These are phyloP conservation scores for Agapetus fuscipes DNA, from an alignment of 2,888 invertebrate species.

Conservation along the genomic window DNA sequence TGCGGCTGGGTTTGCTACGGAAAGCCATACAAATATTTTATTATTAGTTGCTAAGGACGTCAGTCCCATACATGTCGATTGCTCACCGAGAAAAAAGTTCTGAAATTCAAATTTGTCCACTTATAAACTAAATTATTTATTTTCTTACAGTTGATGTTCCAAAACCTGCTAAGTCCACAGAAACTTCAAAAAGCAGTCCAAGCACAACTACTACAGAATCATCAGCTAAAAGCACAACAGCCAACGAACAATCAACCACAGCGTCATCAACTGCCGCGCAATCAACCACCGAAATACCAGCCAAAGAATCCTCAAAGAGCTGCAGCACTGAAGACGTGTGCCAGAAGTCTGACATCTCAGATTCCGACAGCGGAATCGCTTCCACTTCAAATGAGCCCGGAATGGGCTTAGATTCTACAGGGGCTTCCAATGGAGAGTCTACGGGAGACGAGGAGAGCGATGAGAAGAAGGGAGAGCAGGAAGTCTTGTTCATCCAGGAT, in stretches of 20 bases:
- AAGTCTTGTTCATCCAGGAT: slow-evolving; percentile 84
- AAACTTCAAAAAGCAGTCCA: not conserved
- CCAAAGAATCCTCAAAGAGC: not conserved
- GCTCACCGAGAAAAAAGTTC: no score
- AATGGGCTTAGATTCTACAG: slow-evolving; percentile 1
- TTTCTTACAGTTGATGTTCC: not conserved
- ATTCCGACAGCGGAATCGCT: slow-evolving; percentile 9
- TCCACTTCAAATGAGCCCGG: slow-evolving; percentile 3
- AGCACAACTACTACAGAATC: not conserved
- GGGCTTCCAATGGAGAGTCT: slow-evolving; percentile 29
- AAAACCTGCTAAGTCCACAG: not conserved
- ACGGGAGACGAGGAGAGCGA: slow-evolving; percentile 44
- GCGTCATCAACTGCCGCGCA: not conserved
- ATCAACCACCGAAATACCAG: not conserved
- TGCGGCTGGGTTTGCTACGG: no score
- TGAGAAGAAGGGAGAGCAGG: slow-evolving; percentile 57
- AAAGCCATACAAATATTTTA: no score
- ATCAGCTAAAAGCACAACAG: not conserved
- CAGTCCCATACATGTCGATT: no score
- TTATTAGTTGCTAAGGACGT: no score
- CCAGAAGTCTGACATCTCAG: slow-evolving; percentile 2
- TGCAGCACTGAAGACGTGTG: slow-evolving; percentile 1
- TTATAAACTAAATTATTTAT: no score
- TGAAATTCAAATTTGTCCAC: no score
- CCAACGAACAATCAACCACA: no score